Conservation (phyloP, 2,888 invertebrate genomes). For the Eupithecia subfuscata region DNA sequence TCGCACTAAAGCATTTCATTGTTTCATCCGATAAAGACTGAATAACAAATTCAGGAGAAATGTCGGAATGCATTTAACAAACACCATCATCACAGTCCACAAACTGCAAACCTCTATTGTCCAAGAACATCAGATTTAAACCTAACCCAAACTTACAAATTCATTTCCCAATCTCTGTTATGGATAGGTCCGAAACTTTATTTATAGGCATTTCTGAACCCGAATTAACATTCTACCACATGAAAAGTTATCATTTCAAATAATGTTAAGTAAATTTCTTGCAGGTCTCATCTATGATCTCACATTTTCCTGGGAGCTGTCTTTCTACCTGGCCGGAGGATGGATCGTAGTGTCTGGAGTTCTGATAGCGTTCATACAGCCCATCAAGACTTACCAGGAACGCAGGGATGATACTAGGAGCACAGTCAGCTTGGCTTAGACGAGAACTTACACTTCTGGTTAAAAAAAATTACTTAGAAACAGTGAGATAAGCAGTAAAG, state of each 20-base stretch:
- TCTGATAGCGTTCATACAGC: slow-evolving; percentile 86
- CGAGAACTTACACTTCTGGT: neutral
- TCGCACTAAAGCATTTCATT: neutral
- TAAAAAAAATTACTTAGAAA: neutral
- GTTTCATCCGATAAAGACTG: neutral
- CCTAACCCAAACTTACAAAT: neutral
- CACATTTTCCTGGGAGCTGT: slow-evolving; percentile 89
- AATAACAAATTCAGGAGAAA: neutral
- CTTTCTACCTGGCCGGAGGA: slow-evolving; percentile 91
- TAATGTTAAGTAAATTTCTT: neutral
- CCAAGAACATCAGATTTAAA: neutral
- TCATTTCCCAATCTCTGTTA: neutral
- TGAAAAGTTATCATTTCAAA: too few species aligned
- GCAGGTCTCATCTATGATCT: slow-evolving; percentile 88
- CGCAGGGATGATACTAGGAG: slow-evolving; percentile 47
- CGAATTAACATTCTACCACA: too few species aligned
- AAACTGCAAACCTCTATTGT: neutral
- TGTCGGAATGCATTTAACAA: neutral
- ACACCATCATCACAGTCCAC: neutral
- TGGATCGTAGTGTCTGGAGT: slow-evolving; percentile 92
- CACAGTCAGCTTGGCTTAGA: slow-evolving; percentile 55
- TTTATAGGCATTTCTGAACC: neutral
- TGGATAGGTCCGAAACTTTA: neutral
- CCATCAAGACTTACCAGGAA: slow-evolving; percentile 79
- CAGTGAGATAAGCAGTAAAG: too few species aligned